A percentile compares a stretch with the other conserved stretches of the same genome.
Conservation (phyloP, 2,797 vertebrate species). For the Sparidentex hasta region DNA sequence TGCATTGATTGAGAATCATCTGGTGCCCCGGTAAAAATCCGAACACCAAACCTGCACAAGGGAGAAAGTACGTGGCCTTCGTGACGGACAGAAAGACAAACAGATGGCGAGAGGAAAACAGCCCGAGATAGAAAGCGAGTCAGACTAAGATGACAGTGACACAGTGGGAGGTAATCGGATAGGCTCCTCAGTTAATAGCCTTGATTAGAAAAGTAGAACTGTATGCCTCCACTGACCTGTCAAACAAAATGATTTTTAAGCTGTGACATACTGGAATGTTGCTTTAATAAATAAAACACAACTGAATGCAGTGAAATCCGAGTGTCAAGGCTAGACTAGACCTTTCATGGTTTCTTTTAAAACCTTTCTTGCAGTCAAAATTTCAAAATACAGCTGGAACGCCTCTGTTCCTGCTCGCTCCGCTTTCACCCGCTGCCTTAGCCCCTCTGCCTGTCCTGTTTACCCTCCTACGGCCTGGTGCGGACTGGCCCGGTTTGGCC, state of each 20-base stretch:
- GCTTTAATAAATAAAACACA: too few species aligned
- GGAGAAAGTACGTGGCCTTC: neutral
- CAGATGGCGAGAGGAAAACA: slow-evolving; percentile 1
- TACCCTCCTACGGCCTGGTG: slow-evolving; percentile 60
- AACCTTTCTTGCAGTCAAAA: neutral
- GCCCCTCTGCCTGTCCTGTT: slow-evolving; percentile 48
- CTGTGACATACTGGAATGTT: too few species aligned
- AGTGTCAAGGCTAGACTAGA: too few species aligned
- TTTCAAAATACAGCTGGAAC: slow-evolving; percentile 19
- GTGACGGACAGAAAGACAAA: neutral
- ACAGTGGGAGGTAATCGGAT: slow-evolving; percentile 42
- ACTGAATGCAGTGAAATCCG: too few species aligned
- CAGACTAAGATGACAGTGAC: slow-evolving; percentile 32
- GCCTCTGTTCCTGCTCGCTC: slow-evolving; percentile 23
- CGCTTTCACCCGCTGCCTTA: slow-evolving; percentile 9
- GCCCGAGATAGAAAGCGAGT: neutral
- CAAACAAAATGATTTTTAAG: too few species aligned
- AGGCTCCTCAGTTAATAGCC: slow-evolving; percentile 33
- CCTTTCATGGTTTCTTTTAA: neutral
- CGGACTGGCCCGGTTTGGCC: slow-evolving; percentile 79
- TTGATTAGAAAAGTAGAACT: slow-evolving; percentile 14
- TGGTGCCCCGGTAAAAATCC: slow-evolving; percentile 92
- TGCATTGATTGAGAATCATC: slow-evolving; percentile 91
- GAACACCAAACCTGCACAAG: slow-evolving; percentile 91
- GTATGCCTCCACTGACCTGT: too few species aligned